These are phyloP conservation scores for Coracopsis vasa DNA, from an alignment of 2,113 vertebrate genomes.

Conservation along the genomic window DNA sequence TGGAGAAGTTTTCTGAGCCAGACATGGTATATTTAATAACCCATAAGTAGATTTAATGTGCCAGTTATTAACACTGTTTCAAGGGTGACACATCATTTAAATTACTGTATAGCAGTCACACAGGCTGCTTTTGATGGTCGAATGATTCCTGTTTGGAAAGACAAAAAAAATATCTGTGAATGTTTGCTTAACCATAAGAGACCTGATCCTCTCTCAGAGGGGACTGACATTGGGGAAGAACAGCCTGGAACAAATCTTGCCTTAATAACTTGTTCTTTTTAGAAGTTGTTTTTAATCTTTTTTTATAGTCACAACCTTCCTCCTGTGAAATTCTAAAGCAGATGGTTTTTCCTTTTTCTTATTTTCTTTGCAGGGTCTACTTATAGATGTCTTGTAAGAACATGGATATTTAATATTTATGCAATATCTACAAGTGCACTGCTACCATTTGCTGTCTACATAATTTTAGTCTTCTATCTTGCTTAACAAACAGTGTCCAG, in stretches of 20 bases:
- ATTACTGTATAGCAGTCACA: neutral
- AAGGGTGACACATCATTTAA: neutral
- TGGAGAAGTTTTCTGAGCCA: neutral
- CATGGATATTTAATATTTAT: slow-evolving; percentile 39
- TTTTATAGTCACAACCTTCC: neutral
- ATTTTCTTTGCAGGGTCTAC: slow-evolving; percentile 8
- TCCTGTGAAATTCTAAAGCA: slow-evolving; percentile 6
- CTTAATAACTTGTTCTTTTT: neutral
- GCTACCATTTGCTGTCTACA: slow-evolving; percentile 11
- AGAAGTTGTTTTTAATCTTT: neutral
- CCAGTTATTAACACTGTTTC: neutral
- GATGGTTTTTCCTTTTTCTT: slow-evolving; percentile 11
- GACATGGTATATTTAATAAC: neutral
- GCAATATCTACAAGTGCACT: neutral
- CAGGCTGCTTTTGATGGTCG: neutral
- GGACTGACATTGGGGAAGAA: neutral
- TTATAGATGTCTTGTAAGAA: slow-evolving; percentile 25
- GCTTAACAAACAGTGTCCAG: slow-evolving; percentile 26
- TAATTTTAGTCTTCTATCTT: slow-evolving; percentile 44
- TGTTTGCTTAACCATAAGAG: neutral
- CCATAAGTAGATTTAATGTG: neutral
- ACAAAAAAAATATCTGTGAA: neutral
- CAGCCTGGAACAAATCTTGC: neutral
- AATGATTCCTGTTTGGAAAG: neutral
- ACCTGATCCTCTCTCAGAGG: neutral